A percentile compares a stretch with the other conserved stretches of the same genome.
These are phyloP conservation scores for Bursaphelenchus mucronatus DNA, from an alignment of 1,140 invertebrate genomes.

Conservation along the genomic window DNA sequence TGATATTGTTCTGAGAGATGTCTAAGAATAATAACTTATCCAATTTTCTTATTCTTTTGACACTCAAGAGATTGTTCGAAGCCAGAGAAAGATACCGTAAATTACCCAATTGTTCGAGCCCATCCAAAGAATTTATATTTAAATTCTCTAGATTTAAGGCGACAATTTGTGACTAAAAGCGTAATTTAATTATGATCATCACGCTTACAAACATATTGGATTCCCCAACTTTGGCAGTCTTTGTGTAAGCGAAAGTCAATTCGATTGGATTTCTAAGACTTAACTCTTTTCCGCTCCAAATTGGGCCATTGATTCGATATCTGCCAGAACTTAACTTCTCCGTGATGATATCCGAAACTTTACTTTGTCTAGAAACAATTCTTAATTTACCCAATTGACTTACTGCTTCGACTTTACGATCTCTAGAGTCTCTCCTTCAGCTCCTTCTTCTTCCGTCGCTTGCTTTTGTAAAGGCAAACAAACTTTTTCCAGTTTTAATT, in stretches of 20 bases:
- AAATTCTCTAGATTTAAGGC: slow-evolving; percentile 31
- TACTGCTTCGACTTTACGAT: slow-evolving; percentile 13
- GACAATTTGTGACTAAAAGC: slow-evolving; percentile 20
- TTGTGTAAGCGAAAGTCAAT: slow-evolving; percentile 32
- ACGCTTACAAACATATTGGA: slow-evolving; percentile 29
- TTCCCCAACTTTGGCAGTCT: slow-evolving; percentile 24
- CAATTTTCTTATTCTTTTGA: slow-evolving; percentile 30
- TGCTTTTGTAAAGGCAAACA: slow-evolving; percentile 16
- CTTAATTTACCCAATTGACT: slow-evolving; percentile 12
- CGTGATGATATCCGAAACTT: slow-evolving; percentile 19
- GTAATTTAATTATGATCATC: not conserved
- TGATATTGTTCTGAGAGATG: slow-evolving; percentile 23
- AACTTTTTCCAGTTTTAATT: slow-evolving; percentile 28
- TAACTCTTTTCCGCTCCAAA: slow-evolving; percentile 15
- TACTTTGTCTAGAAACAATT: slow-evolving; percentile 24
- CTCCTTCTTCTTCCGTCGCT: slow-evolving; percentile 18
- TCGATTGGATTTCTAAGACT: slow-evolving; percentile 33
- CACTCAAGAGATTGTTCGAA: slow-evolving; percentile 21
- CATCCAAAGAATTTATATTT: slow-evolving; percentile 32
- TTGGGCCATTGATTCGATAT: slow-evolving; percentile 25
- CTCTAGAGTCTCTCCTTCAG: not conserved
- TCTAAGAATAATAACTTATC: slow-evolving; percentile 28
- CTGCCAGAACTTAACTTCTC: slow-evolving; percentile 16
- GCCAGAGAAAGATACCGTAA: slow-evolving; percentile 24
- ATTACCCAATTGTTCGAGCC: slow-evolving; percentile 28